Conservation (phyloP, 1,140 invertebrate genomes). For the Drosophila ficusphila region DNA sequence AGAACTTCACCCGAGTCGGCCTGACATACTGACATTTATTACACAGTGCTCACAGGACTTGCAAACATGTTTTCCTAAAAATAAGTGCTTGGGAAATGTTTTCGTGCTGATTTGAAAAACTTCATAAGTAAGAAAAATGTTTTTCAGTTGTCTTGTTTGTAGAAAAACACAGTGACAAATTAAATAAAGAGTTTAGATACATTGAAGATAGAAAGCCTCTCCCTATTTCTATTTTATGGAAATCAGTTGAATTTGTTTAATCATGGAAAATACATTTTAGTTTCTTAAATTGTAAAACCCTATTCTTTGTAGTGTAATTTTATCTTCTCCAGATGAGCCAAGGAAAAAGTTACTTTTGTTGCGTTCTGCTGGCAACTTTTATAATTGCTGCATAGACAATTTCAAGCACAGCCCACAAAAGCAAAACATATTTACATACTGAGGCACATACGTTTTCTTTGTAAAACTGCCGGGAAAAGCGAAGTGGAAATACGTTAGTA, state of each 20-base stretch:
- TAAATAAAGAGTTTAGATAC: too few relatives aligned
- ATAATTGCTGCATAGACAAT: constrained; percentile 69
- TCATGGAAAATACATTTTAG: too few relatives aligned
- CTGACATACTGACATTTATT: constrained; percentile 35
- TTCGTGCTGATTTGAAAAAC: too few relatives aligned
- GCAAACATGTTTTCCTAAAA: not conserved
- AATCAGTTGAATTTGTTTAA: too few relatives aligned
- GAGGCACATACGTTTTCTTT: constrained; percentile 1
- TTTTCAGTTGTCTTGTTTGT: too few relatives aligned
- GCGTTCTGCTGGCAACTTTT: constrained; percentile 53
- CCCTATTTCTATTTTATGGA: too few relatives aligned
- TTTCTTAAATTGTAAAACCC: not conserved
- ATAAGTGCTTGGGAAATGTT: too few relatives aligned
- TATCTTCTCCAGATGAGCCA: not conserved
- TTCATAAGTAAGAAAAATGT: too few relatives aligned
- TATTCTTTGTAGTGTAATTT: not conserved
- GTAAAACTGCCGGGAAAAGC: constrained; percentile 4
- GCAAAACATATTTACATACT: constrained; percentile 26
- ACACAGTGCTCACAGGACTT: not conserved
- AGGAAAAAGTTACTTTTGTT: constrained; percentile 21
- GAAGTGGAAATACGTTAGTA: constrained; percentile 1
- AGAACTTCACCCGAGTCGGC: constrained; percentile 34
- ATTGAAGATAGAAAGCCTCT: too few relatives aligned
- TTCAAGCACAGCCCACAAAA: constrained; percentile 36
- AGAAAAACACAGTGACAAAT: too few relatives aligned